These are phyloP conservation scores for Lapara coniferarum DNA, from an alignment of 2,888 invertebrate species.

Conservation along the genomic window DNA sequence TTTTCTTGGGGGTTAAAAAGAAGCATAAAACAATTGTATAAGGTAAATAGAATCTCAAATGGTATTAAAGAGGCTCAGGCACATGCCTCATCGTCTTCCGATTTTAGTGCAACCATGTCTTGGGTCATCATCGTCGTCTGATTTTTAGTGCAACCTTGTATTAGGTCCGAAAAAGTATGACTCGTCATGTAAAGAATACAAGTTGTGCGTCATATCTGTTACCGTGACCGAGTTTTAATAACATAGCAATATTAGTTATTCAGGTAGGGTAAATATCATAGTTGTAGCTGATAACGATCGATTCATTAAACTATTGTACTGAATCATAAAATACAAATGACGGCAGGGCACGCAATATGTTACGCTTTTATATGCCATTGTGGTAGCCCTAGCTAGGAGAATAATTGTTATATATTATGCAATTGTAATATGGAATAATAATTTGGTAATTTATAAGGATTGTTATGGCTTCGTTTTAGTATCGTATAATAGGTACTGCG, in stretches of 20 bases:
- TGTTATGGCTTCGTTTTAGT: neutral
- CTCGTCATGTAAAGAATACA: neutral
- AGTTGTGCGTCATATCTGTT: conserved; percentile 5
- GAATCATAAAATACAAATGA: conserved; percentile 34
- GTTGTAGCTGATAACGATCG: conserved; percentile 20
- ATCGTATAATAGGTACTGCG: neutral
- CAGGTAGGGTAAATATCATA: conserved; percentile 22
- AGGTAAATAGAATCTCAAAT: no score
- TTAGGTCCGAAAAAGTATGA: no score
- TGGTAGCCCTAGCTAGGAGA: neutral
- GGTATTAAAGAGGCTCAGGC: no score
- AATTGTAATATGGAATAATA: conserved; percentile 1
- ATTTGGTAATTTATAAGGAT: neutral
- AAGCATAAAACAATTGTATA: no score
- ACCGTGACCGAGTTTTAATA: conserved; percentile 13
- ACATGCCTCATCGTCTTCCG: no score
- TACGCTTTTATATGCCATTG: conserved; percentile 5
- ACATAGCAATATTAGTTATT: conserved; percentile 24
- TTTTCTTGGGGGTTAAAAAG: no score
- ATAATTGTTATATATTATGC: neutral
- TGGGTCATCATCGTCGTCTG: no score
- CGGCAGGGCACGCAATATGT: conserved; percentile 29
- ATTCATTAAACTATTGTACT: conserved; percentile 18
- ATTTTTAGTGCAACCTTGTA: no score
- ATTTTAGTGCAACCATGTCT: no score